These are phyloP conservation scores for Spinus olivaceus DNA, from an alignment of 2,797 vertebrate species.

Conservation along the genomic window DNA sequence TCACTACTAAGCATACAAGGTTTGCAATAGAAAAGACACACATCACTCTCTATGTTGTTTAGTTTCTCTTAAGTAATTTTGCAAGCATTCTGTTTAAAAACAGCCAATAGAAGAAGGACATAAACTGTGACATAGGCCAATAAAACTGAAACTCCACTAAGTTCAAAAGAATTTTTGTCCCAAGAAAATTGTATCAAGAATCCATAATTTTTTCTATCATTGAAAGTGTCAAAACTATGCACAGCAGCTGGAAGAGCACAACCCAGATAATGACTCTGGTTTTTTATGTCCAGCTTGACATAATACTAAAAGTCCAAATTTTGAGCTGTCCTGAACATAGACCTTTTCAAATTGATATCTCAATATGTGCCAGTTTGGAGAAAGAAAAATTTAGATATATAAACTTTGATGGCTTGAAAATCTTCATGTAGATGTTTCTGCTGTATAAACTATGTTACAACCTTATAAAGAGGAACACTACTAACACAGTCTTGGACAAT, in stretches of 20 bases:
- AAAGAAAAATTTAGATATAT: neutral
- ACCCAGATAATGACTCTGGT: neutral
- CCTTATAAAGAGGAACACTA: neutral
- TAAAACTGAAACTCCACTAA: constrained; percentile 4
- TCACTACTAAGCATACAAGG: neutral
- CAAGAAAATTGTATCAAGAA: neutral
- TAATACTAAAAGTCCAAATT: neutral
- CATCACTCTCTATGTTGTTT: neutral
- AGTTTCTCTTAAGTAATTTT: neutral
- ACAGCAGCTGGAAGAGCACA: neutral
- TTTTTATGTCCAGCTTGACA: neutral
- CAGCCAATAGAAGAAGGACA: neutral
- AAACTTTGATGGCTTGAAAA: neutral
- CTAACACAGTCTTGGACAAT: neutral
- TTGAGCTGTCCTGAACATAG: neutral
- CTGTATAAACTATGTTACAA: neutral
- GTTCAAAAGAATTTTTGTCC: neutral
- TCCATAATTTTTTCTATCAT: neutral
- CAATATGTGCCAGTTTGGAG: neutral
- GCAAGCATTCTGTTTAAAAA: neutral
- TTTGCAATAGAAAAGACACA: neutral
- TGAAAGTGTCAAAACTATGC: neutral
- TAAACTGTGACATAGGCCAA: neutral
- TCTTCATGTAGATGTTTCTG: neutral
- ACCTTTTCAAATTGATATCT: neutral